These are phyloP conservation scores for Apocheima hispidaria DNA, from an alignment of 2,888 invertebrate species.

Conservation along the genomic window DNA sequence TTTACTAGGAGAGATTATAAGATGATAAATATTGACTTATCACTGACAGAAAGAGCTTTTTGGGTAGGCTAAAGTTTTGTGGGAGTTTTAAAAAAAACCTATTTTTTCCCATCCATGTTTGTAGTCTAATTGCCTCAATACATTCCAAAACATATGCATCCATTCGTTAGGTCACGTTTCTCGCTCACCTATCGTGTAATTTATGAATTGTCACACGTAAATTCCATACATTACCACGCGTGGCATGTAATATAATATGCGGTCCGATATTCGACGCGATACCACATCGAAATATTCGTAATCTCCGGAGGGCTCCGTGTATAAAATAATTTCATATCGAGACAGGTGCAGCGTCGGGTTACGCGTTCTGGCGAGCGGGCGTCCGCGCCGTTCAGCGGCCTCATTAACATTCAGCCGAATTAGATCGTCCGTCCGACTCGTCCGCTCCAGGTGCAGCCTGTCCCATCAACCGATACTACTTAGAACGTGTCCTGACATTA, in stretches of 20 bases:
- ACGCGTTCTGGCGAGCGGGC: conserved; percentile 51
- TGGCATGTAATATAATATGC: conserved; percentile 73
- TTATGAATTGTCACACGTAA: conserved; percentile 62
- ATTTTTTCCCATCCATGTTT: too few relatives aligned
- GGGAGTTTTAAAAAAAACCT: too few relatives aligned
- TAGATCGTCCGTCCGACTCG: conserved; percentile 62
- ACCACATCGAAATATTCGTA: conserved; percentile 77
- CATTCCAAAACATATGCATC: too few relatives aligned
- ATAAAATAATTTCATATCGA: conserved; percentile 79
- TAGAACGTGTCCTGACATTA: conserved; percentile 70
- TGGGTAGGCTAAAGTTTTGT: too few relatives aligned
- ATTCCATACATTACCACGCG: conserved; percentile 69
- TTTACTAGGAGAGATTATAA: too few relatives aligned
- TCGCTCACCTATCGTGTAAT: conserved; percentile 47
- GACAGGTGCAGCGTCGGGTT: conserved; percentile 83
- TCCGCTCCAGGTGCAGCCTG: conserved; percentile 69
- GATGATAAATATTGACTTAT: too few relatives aligned
- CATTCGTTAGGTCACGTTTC: background rate
- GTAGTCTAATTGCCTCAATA: too few relatives aligned
- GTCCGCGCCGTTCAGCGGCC: conserved; percentile 40
- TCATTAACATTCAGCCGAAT: conserved; percentile 79
- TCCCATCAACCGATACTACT: conserved; percentile 64
- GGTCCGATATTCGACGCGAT: conserved; percentile 71
- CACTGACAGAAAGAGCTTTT: too few relatives aligned
- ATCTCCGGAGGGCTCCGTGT: conserved; percentile 79